Evolutionary conservation across 2,797 vertebrate genomes (phyloP).

Genomic region (Lepus oiostolus): DNA sequence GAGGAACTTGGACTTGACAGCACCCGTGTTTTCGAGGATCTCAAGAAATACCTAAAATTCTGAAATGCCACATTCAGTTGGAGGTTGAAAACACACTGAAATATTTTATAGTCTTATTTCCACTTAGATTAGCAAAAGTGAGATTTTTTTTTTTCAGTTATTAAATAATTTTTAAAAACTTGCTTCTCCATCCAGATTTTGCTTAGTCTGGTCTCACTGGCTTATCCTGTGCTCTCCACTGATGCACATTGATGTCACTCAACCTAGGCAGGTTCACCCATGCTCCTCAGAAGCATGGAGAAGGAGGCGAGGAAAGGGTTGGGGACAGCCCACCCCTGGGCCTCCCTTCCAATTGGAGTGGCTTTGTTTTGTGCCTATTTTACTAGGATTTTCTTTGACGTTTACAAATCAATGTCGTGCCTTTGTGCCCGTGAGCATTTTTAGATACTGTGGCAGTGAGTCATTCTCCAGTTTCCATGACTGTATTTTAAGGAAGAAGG

Average conservation of each 20-base stretch:
- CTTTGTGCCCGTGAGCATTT: constrained; percentile 50
- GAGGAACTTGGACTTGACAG: constrained; percentile 91
- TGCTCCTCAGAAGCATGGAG: not conserved
- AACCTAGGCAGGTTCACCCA: not conserved
- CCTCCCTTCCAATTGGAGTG: not conserved
- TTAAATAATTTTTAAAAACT: constrained; percentile 36
- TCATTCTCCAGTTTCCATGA: not conserved
- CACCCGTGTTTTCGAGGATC: constrained; percentile 73
- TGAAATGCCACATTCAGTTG: constrained; percentile 61
- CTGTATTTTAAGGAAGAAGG: constrained; percentile 39
- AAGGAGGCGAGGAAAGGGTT: not conserved
- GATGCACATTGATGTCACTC: not conserved
- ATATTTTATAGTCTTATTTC: constrained; percentile 60
- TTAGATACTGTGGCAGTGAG: constrained; percentile 18
- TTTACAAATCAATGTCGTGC: constrained; percentile 51
- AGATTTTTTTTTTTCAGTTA: constrained; percentile 56
- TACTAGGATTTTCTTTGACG: constrained; percentile 7
- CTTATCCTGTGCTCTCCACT: not conserved
- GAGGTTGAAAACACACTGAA: constrained; percentile 35
- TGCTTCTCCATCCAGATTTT: constrained; percentile 48
- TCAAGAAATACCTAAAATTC: constrained; percentile 82
- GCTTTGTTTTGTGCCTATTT: not conserved
- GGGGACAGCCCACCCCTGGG: not conserved
- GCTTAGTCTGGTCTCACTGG: not conserved
- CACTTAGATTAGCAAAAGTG: constrained; percentile 57